Evolutionary conservation across 1,140 invertebrate genomes (phyloP).

Genomic region (Arctopsyche grandis): DNA sequence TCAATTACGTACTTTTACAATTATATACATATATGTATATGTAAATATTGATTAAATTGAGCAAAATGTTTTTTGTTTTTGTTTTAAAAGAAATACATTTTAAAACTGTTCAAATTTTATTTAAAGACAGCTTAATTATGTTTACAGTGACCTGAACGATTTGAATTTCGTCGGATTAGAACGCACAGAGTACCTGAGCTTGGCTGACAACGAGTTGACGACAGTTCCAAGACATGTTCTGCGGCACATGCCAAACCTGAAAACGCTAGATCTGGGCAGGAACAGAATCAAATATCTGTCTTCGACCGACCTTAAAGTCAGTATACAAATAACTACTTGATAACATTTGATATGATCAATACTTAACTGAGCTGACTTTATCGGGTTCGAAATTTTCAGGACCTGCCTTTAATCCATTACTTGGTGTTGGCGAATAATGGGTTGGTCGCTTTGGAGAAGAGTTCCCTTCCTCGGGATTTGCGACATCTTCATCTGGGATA

Average conservation of each 20-base stretch:
- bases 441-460: conserved; percentile 73
- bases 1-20: too few relatives aligned
- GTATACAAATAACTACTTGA: neutral
- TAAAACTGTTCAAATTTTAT: conserved; percentile 20
- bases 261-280: conserved; percentile 77
- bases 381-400: conserved; percentile 69
- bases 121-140: conserved; percentile 2
- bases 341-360: neutral
- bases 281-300: conserved; percentile 73
- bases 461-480: conserved; percentile 72
- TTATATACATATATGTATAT: too few relatives aligned
- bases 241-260: conserved; percentile 74
- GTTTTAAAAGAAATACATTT: too few relatives aligned
- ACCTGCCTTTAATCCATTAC: conserved; percentile 73
- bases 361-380: too few relatives aligned
- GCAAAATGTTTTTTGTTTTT: too few relatives aligned
- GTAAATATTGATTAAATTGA: too few relatives aligned
- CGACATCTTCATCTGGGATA: conserved; percentile 76
- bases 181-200: conserved; percentile 3
- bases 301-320: conserved; percentile 71
- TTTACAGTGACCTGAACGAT: conserved; percentile 35
- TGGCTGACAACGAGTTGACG: conserved; percentile 69
- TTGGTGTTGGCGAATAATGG: conserved; percentile 77
- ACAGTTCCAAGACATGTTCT: conserved; percentile 77
- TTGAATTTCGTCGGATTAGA: conserved; percentile 19